Base-by-base conservation (phyloP, 2,113 vertebrate genomes). In the Microcebus griseorufus region DNA sequence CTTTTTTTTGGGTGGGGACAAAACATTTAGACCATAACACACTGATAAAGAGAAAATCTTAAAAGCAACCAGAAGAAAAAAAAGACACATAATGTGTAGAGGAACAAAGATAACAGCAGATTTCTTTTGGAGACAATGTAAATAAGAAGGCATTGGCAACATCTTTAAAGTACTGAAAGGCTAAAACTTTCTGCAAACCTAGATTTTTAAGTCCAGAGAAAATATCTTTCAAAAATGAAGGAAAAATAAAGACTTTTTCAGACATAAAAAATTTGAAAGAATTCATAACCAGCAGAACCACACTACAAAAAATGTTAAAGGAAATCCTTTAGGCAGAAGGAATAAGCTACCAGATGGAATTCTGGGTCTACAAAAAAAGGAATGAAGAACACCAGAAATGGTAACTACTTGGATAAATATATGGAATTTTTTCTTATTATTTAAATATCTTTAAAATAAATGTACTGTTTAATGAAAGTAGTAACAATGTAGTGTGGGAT, bases 391-490 rank as follows among this genome's bases (percentile, higher is more conserved):
- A 65, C 29, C 34, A 58, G 60, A 58, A 39, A 51, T 75, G 83
- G 14, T 27, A 82, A 65, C 32, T 95, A 34, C 1, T 6, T 32
- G 3, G 29, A 81, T 75, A 79, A 58, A 67, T 55, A n/a, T 53
- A 29, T 51, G 42, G 34, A 27, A 29, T 60, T 60, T 42, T 65
- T 51, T 73, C n/a, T 91, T 72, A 22, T 70, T 34, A 45, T 55
- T 65, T 64, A 90, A 93, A 75, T 87, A 16, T 85, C n/a, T 94
- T 58, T 69, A 69, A 94, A 88, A 82, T 18, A 81, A 79, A 55
- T 37, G 17, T 62, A 55, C 18, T 83, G 5, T 76, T 92, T 83
- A 76, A 55, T 73, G 37, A 82, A 51, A 42, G 5, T 62, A 34
- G 9, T 65, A 55, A 87, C 34, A 58, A 27, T n/a, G 18, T 55